Base-by-base conservation (phyloP, 2,797 vertebrate genomes). In the Microchirus variegatus region DNA sequence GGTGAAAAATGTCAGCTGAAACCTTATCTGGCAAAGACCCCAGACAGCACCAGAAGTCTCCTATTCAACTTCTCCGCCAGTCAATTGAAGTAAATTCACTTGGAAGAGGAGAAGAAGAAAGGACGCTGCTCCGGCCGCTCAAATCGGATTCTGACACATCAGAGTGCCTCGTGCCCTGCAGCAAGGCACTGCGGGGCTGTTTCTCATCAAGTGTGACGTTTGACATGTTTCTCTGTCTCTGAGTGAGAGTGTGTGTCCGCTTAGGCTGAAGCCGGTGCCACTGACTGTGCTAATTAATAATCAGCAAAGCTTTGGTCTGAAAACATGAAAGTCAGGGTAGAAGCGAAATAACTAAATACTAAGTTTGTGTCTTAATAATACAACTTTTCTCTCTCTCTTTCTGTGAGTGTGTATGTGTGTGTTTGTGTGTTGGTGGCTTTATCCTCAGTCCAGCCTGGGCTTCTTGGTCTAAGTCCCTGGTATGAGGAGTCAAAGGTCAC, bases 401-500 rank as follows among this genome's bases (percentile, higher is more conserved):
- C 19, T 64, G 18, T 58, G 50, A 44, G 13, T 53, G 53, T 45
- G 48, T 50, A n/a, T 60, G 53, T 65, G 22, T 59, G 44, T 63
- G 37, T 63, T 59, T 44, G 45, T 47, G 47, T 68, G 54, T 67
- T 56, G 40, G 66, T 65, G 63, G 60, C 66, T 80, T 85, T 71
- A 80, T 78, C 63, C 79, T 35, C 52, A 19, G 46, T 65, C 51
- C 70, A 76, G 74, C 47, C 63, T 17, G 26, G 41, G 58, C 70
- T 81, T 70, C 80, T 62, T 51, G 67, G 77, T 78, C 81, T 85
- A 84, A 85, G 73, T 83, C 85, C 77, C 82, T 89, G 89, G 90
- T 88, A 89, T 90, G 90, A 86, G 48, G 67, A 90, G 90, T 84
- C 88, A 91, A 84, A 87, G 91, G 91, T 90, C 85, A 82, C 75